These are phyloP conservation scores for Leistus spinibarbis DNA, from an alignment of 2,888 invertebrate species.

Conservation along the genomic window DNA sequence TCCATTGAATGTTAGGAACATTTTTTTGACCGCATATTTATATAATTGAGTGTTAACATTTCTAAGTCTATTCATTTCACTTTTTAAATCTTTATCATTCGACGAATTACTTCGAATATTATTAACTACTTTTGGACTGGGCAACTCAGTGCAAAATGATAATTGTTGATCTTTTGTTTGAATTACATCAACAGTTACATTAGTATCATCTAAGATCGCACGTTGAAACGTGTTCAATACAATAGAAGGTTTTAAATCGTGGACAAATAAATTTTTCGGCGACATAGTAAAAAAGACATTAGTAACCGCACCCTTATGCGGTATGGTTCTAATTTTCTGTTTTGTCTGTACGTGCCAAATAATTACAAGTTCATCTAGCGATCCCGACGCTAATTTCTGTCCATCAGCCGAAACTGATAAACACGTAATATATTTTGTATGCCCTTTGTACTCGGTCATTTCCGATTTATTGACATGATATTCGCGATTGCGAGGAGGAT, in stretches of 20 bases:
- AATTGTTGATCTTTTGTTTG: conserved; percentile 53
- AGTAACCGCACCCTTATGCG: conserved; percentile 76
- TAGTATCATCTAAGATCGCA: conserved; percentile 62
- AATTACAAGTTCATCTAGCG: conserved; percentile 73
- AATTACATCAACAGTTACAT: conserved; percentile 59
- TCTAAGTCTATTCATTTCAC: conserved; percentile 63
- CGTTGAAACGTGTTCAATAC: conserved; percentile 69
- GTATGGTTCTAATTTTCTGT: conserved; percentile 72
- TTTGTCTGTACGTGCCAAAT: conserved; percentile 82
- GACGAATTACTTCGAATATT: conserved; percentile 40
- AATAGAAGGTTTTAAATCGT: conserved; percentile 64
- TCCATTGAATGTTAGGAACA: not conserved
- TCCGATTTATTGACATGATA: conserved; percentile 65
- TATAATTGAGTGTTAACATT: conserved; percentile 66
- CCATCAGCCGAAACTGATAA: conserved; percentile 76
- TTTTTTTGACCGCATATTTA: conserved; percentile 39
- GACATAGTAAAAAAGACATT: conserved; percentile 71
- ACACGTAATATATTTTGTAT: conserved; percentile 71
- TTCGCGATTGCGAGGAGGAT: conserved; percentile 71
- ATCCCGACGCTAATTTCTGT: conserved; percentile 75
- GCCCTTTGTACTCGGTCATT: conserved; percentile 65
- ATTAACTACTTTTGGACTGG: conserved; percentile 48
- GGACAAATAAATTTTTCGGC: conserved; percentile 64
- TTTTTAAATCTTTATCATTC: conserved; percentile 50
- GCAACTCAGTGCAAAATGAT: conserved; percentile 35